phyloP scores from a whole-genome alignment of 1,140 invertebrate species.

The Diploscapter pachys region DNA sequence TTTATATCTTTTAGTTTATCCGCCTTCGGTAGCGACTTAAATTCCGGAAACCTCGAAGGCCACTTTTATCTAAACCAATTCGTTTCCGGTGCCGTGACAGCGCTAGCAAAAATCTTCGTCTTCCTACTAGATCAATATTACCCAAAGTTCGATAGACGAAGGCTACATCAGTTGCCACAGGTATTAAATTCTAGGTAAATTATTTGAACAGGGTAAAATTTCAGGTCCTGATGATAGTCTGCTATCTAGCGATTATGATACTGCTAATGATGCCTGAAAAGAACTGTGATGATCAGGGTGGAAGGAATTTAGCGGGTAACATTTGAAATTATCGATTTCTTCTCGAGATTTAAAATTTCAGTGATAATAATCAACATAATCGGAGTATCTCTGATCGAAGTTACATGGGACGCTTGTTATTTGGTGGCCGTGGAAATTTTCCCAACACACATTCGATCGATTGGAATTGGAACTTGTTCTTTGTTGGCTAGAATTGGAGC shows the following conservation, averaged over 20 bases:
- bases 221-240: conserved; percentile 16
- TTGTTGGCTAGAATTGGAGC: conserved; percentile 82
- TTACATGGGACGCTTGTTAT: conserved; percentile 35
- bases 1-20: conserved; percentile 10
- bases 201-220: no score
- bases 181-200: no score
- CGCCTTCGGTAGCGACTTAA: conserved; percentile 22
- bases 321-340: no score
- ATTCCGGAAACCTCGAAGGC: conserved; percentile 27
- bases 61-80: conserved; percentile 28
- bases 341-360: not conserved
- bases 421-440: conserved; percentile 66
- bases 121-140: no score
- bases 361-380: conserved; percentile 32
- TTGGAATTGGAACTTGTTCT: conserved; percentile 81
- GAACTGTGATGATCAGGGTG: conserved; percentile 14
- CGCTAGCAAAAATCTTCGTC: conserved; percentile 14
- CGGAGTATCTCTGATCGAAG: conserved; percentile 25
- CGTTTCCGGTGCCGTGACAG: conserved; percentile 14
- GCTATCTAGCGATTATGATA: conserved; percentile 21
- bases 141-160: no score
- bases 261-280: conserved; percentile 19
- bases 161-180: no score
- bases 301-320: conserved; percentile 23
- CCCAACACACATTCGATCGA: conserved; percentile 77